phyloP scores from a whole-genome alignment of 2,113 vertebrate genomes.

The Nesogale talazaci region DNA sequence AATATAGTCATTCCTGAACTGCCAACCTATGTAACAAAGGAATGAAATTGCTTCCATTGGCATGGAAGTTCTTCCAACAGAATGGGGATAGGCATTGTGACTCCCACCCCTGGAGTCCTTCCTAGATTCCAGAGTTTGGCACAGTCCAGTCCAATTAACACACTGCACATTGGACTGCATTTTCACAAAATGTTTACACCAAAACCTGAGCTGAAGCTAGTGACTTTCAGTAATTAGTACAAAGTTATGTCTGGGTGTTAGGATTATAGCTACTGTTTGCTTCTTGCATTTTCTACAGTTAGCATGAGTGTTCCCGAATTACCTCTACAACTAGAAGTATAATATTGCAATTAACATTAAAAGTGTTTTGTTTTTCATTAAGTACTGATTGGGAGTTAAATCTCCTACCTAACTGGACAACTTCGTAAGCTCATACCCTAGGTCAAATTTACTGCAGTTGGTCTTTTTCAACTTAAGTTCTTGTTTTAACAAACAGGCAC shows the following conservation, averaged over 20 bases:
- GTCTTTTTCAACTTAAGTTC: not conserved
- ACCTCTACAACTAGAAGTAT: not conserved
- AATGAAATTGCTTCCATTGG: not conserved
- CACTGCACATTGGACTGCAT: not conserved
- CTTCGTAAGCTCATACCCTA: not conserved
- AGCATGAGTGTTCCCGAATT: not conserved
- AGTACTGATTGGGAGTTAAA: not conserved
- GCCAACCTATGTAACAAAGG: not conserved
- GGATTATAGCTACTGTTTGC: not conserved
- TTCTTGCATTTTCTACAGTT: not conserved
- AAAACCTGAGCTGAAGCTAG: not conserved
- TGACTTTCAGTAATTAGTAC: not conserved
- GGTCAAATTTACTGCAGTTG: not conserved
- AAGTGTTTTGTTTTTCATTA: not conserved
- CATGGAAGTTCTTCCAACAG: not conserved
- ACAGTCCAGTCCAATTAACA: not conserved
- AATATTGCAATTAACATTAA: not conserved
- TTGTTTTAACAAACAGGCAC: not conserved
- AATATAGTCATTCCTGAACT: not conserved
- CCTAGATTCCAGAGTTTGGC: not conserved
- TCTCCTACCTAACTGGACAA: not conserved
- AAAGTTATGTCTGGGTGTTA: too few relatives aligned
- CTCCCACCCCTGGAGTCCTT: not conserved
- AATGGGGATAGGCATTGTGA: not conserved
- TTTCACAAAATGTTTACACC: not conserved